Percentiles rank a stretch among this genome's conserved stretches.
Evolutionary conservation across 2,113 vertebrate genomes (phyloP).

Genomic region (Azemiops feae): DNA sequence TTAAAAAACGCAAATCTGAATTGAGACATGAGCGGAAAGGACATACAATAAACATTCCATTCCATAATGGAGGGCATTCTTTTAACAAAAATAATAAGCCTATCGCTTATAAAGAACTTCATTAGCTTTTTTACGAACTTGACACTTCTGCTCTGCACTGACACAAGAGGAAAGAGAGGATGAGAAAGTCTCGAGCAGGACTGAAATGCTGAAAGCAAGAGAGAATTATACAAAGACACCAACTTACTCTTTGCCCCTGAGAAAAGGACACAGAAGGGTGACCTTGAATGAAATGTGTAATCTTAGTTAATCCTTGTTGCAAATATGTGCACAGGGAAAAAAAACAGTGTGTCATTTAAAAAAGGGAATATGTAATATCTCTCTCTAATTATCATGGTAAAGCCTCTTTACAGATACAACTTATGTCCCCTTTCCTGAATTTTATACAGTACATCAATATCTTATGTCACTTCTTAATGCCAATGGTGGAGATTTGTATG

Average conservation of each 20-base stretch:
- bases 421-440: neutral
- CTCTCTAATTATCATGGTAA: constrained; percentile 65
- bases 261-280: constrained; percentile 67
- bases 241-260: constrained; percentile 56
- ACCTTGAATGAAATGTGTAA: constrained; percentile 73
- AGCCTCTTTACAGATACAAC: constrained; percentile 56
- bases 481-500: constrained; percentile 31
- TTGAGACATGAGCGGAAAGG: neutral
- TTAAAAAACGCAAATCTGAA: neutral
- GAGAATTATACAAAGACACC: constrained; percentile 37
- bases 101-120: constrained; percentile 34
- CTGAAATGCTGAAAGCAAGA: constrained; percentile 59
- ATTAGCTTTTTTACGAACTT: constrained; percentile 57
- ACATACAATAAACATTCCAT: neutral
- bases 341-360: constrained; percentile 65
- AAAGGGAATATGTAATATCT: constrained; percentile 51
- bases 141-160: constrained; percentile 56
- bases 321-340: constrained; percentile 55
- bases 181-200: constrained; percentile 57
- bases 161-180: constrained; percentile 55
- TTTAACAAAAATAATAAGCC: constrained; percentile 41
- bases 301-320: constrained; percentile 56
- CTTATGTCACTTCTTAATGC: constrained; percentile 47
- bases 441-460: neutral
- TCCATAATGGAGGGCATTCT: neutral